Percentiles rank a stretch among this genome's conserved stretches.
Evolutionary conservation across 2,113 vertebrate genomes (phyloP).

Genomic region (Nettapus auritus): DNA sequence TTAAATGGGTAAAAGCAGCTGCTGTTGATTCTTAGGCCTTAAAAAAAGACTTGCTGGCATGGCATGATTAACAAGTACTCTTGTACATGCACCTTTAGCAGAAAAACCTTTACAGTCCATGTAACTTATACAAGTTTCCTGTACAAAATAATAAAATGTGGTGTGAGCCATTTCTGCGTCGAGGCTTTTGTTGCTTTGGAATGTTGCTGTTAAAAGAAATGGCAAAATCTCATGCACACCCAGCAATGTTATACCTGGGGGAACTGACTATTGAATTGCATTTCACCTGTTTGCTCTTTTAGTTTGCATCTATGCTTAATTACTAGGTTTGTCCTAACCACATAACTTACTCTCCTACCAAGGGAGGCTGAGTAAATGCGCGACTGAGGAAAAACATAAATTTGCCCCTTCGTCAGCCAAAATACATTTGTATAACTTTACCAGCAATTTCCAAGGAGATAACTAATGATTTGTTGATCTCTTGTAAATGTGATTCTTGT

Average conservation of each 20-base stretch:
- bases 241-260: not conserved
- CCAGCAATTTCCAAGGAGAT: not conserved
- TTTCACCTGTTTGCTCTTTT: not conserved
- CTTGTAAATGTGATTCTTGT: not conserved
- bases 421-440: not conserved
- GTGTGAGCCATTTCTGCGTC: not conserved
- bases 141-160: not conserved
- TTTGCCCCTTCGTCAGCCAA: not conserved
- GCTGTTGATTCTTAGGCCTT: not conserved
- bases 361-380: not conserved
- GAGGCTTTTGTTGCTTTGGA: conserved; percentile 12
- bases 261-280: not conserved
- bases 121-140: not conserved
- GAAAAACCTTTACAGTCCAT: not conserved
- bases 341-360: not conserved
- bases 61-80: not conserved
- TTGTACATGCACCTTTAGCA: not conserved
- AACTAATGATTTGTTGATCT: not conserved
- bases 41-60: not conserved
- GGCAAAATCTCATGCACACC: not conserved
- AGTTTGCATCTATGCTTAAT: not conserved
- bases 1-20: not conserved
- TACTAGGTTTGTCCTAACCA: not conserved
- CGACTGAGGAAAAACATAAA: not conserved
- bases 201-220: not conserved